Evolutionary conservation across 2,113 vertebrate species (phyloP).

Genomic region (Acanthochromis polyacanthus): DNA sequence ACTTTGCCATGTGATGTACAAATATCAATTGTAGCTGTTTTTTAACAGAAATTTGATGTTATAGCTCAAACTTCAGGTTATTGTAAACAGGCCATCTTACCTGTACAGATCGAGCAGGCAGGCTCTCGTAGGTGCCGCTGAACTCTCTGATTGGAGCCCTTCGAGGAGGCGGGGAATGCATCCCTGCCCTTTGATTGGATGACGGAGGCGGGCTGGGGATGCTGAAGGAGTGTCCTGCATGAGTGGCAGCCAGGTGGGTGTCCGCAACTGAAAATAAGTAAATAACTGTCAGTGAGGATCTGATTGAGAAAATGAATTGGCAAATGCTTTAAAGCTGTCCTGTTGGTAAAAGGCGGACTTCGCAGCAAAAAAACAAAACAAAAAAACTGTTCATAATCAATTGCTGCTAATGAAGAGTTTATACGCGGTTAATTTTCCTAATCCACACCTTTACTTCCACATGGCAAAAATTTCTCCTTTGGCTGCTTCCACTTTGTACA

Average conservation of each 20-base stretch:
- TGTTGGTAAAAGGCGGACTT: not conserved
- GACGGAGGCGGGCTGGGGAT: constrained; percentile 79
- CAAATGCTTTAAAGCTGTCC: not conserved
- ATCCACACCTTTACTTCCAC: constrained; percentile 26
- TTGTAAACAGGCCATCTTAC: constrained; percentile 71
- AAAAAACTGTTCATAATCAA: not conserved
- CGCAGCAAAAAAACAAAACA: not conserved
- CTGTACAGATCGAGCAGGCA: constrained; percentile 90
- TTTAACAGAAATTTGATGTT: not conserved
- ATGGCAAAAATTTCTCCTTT: constrained; percentile 27
- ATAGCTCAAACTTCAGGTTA: not conserved
- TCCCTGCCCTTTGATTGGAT: constrained; percentile 87
- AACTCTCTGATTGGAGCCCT: constrained; percentile 86
- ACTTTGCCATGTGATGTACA: too few species aligned
- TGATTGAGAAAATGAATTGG: not conserved
- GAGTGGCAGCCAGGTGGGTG: constrained; percentile 73
- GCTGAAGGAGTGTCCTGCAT: constrained; percentile 77
- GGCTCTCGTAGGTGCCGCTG: constrained; percentile 92
- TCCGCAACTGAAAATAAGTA: constrained; percentile 60
- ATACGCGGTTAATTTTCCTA: not conserved
- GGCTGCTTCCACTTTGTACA: not conserved
- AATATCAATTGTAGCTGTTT: too few species aligned
- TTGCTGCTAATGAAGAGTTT: not conserved
- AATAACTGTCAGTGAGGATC: not conserved
- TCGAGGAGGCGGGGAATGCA: constrained; percentile 93